Percentiles rank a stretch among this genome's conserved stretches.
These are phyloP conservation scores for Embiotoca jacksoni DNA, from an alignment of 2,113 vertebrate species.

Conservation along the genomic window DNA sequence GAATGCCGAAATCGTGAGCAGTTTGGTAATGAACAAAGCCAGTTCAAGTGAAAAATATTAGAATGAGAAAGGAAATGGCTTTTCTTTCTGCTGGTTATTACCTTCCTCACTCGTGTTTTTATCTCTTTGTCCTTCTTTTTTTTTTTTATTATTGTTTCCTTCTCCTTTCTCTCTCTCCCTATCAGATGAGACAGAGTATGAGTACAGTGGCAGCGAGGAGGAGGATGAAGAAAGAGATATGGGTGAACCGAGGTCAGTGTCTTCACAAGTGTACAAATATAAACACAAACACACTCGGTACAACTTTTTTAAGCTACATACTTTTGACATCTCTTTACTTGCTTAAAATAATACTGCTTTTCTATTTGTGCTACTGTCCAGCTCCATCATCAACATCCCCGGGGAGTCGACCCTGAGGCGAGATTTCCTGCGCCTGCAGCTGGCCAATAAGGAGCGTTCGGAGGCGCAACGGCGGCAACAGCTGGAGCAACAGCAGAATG, in stretches of 20 bases:
- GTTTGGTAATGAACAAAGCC: constrained; percentile 35
- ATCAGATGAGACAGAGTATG: constrained; percentile 97
- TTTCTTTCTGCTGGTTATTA: constrained; percentile 32
- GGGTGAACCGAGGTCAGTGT: constrained; percentile 92
- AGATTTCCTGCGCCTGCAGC: constrained; percentile 95
- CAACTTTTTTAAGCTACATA: background rate
- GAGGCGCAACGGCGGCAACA: constrained; percentile 94
- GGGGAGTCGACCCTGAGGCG: constrained; percentile 95
- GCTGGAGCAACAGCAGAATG: constrained; percentile 97
- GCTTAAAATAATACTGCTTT: background rate
- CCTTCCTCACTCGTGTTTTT: background rate
- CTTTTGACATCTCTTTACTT: background rate
- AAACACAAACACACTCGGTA: background rate
- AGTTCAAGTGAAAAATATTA: constrained; percentile 47
- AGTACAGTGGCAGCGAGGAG: constrained; percentile 98
- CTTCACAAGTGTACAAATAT: background rate
- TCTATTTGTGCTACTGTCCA: constrained; percentile 47
- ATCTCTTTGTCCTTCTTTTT: background rate
- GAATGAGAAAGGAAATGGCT: constrained; percentile 16
- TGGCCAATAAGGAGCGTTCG: constrained; percentile 96
- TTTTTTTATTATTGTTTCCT: background rate
- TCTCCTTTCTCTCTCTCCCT: background rate
- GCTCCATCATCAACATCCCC: constrained; percentile 94
- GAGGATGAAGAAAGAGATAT: constrained; percentile 95
- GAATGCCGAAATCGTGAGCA: constrained; percentile 45